phyloP scores from a whole-genome alignment of 2,113 vertebrate genomes.

The Tringa solitaria region DNA sequence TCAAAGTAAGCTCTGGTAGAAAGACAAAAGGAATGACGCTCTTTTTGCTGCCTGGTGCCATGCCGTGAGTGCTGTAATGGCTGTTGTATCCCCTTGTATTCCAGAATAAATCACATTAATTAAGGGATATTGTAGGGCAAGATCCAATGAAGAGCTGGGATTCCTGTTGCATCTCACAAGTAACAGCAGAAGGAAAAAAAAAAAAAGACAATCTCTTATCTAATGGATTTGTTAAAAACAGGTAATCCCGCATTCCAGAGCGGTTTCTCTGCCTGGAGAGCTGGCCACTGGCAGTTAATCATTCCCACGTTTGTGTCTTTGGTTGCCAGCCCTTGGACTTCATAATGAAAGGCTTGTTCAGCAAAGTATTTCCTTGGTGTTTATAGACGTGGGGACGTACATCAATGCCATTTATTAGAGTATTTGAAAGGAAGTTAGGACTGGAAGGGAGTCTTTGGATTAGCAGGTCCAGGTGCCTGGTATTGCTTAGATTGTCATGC shows the following conservation, averaged over 20 bases:
- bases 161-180: background rate
- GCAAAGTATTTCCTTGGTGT: background rate
- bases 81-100: background rate
- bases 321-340: background rate
- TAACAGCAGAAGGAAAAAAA: background rate
- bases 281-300: background rate
- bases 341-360: background rate
- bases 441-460: background rate
- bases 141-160: background rate
- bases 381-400: background rate
- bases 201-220: background rate
- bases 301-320: background rate
- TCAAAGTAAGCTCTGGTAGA: background rate
- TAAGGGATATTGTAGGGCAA: background rate
- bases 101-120: background rate
- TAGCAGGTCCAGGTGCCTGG: background rate
- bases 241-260: background rate
- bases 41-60: background rate
- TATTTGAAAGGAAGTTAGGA: background rate
- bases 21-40: background rate
- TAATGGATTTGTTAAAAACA: background rate
- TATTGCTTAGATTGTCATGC: background rate
- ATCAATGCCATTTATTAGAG: background rate
- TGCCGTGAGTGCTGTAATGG: background rate
- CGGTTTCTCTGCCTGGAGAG: background rate